Conservation (phyloP, 2,797 vertebrate species). For the Cossypha caffra region DNA sequence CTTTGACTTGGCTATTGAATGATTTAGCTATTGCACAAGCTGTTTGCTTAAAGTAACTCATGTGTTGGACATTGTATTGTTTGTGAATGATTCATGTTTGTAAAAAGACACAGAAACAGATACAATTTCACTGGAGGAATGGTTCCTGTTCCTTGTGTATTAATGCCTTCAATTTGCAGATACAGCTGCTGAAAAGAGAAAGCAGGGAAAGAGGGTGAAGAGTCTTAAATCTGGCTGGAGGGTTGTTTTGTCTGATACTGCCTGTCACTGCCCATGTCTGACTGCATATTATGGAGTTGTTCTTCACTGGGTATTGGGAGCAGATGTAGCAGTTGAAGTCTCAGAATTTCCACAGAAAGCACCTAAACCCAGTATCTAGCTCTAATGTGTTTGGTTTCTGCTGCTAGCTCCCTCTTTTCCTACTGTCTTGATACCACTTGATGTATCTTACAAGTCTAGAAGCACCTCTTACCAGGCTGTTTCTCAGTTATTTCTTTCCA, state of each 20-base stretch:
- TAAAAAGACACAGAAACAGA: not conserved
- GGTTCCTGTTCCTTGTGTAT: not conserved
- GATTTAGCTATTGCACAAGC: not conserved
- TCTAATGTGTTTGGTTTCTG: not conserved
- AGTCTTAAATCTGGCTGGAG: not conserved
- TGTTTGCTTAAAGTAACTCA: not conserved
- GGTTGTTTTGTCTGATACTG: not conserved
- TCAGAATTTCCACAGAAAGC: not conserved
- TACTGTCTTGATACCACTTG: not conserved
- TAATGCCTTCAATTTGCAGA: not conserved
- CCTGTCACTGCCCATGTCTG: not conserved
- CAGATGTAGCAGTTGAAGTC: not conserved
- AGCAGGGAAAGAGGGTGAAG: not conserved
- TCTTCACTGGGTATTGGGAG: not conserved
- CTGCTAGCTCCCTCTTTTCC: not conserved
- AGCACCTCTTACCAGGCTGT: not conserved
- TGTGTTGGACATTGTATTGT: not conserved
- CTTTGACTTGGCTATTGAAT: not conserved
- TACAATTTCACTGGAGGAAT: not conserved
- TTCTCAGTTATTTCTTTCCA: not conserved
- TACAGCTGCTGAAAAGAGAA: not conserved
- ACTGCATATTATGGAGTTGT: fast-evolving
- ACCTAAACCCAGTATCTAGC: not conserved
- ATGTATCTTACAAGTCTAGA: not conserved
- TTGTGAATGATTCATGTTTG: not conserved